Base-by-base conservation (phyloP, 2,113 vertebrate species). In the Corythaeola cristata region DNA sequence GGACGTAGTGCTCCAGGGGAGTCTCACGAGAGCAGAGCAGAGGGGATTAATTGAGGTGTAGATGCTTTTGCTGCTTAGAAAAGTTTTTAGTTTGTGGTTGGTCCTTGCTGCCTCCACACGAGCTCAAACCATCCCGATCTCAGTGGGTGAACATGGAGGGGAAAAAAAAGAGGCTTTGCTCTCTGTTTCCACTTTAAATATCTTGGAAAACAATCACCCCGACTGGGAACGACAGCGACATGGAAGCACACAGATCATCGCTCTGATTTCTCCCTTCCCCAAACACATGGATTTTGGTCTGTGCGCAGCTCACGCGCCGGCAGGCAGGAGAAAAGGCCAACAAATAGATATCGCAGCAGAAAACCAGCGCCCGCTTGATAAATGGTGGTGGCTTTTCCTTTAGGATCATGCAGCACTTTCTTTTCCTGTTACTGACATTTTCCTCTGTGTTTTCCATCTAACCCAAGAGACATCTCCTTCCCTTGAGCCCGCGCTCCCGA, bases 401-500 rank as follows among this genome's bases (percentile, higher is more conserved):
- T 39, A 50, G 86, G 85, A 81, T 92, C 5, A 0, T 24, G 30
- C 68, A 76, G 84, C 58, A 23, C 0, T 86, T 94, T 89, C 41
- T 92, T 84, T 33, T 66, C 60, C 80, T 33, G 20, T 16, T 72
- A 5, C 66, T 71, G 89, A 37, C n/a, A 69, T 85, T 92, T 88
- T 49, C 37, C 76, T 95, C 55, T 73, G 32, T 47, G 64, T 76
- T 91, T 93, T 93, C 68, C 69, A 20, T 77, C 52, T 44, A 60
- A 81, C 59, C 78, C 93, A 53, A 72, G 93, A 88, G 95, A 72
- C 18, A 11, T n/a, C 71, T 84, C 67, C 45, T 64, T 90, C 94
- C 90, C 92, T 71, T 5, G 73, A 93, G 96, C 55, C 56, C 0
- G 5, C 0, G 0, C 73, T 95, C 80, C 3, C 3, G 49, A 83